phyloP scores from a whole-genome alignment of 2,113 vertebrate genomes.

The Machaerirhynchus nigripectus region DNA sequence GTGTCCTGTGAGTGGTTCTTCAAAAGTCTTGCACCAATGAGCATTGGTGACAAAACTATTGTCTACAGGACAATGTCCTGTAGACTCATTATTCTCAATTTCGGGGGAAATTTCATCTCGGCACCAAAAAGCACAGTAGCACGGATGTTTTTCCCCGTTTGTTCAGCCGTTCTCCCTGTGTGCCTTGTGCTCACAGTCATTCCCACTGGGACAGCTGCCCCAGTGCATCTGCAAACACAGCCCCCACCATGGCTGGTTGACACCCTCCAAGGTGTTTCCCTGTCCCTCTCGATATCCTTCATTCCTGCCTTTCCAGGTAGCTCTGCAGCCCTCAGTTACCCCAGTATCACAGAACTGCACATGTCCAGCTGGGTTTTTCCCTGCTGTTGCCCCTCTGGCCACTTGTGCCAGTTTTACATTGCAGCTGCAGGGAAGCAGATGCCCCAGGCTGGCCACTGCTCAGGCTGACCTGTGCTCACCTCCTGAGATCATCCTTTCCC shows the following conservation, averaged over 20 bases:
- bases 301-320: not conserved
- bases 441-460: not conserved
- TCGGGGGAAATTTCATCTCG: not conserved
- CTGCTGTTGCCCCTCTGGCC: not conserved
- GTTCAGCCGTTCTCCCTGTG: not conserved
- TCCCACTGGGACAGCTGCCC: not conserved
- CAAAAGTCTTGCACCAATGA: not conserved
- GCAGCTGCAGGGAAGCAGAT: not conserved
- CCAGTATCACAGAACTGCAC: not conserved
- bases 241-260: not conserved
- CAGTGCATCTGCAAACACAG: not conserved
- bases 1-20: not conserved
- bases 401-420: not conserved
- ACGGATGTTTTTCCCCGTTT: not conserved
- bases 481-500: not conserved
- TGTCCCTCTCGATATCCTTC: not conserved
- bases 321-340: not conserved
- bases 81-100: not conserved
- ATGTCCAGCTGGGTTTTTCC: not conserved
- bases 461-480: not conserved
- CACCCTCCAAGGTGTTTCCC: not conserved
- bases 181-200: not conserved
- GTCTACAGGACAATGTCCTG: too few relatives aligned
- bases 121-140: not conserved
- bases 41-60: too few relatives aligned